Base-by-base conservation (phyloP, 2,888 invertebrate genomes). In the Ectropis crepuscularia region DNA sequence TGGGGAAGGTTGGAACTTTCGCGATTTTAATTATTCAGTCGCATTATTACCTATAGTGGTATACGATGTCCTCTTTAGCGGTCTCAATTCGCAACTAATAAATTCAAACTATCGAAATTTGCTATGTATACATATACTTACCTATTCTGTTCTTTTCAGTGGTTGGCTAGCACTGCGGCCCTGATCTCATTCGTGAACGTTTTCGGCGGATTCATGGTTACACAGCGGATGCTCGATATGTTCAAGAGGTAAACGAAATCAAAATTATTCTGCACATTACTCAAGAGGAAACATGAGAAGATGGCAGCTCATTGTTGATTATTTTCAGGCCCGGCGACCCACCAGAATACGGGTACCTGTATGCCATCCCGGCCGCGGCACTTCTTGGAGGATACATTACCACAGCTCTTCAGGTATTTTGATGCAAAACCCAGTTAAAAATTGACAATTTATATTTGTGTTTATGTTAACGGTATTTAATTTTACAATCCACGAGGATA, bases 151-250 rank as follows among this genome's bases (percentile, higher is more conserved):
- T 57, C 16, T 41, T 66, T 53, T 36, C 88, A 96, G 95, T 91
- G 94, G 71, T 89, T 98, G 76, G 97, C 97, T 11, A 96, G 97
- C 60, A 90, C 95, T 0, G 98, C 98, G 6, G 96, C 97, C 9
- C 96, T 98, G 76, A 95, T 98, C 71, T 98, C 98, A 5, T 96
- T 97, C 82, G 95, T 98, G 69, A 98, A 98, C 92, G 97, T 98
- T 55, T 97, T 97, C 75, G 98, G 98, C 72, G 98, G 98, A 58
- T 98, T 98, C 87, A 87, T 97, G 49, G 97, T 98, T 66, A 98
- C 98, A 0, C 96, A 97, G 89, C 93, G 98, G 69, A 98, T 98
- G 98, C 92, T 98, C 85, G 97, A 98, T 85, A 98, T 98, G 98
- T 98, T 98, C 89, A 96, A 95, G 86, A 94, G 96, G 95, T 95